Base-by-base conservation (phyloP, 2,113 vertebrate genomes). In the Phylloscopus trochiloides region DNA sequence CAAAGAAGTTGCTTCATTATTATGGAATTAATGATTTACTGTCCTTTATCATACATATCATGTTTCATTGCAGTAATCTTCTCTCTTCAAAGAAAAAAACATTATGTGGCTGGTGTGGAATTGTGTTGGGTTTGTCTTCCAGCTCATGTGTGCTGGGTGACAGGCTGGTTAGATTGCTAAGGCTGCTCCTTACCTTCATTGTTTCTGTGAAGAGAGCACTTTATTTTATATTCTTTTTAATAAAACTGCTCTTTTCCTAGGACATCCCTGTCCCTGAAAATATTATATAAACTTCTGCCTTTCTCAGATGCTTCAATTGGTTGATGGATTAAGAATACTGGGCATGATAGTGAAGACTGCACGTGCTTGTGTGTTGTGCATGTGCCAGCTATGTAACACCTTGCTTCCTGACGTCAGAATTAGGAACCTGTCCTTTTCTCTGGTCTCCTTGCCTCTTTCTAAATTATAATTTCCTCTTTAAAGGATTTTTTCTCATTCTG, bases 71-170 rank as follows among this genome's bases (percentile, higher is more conserved):
- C 68, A 67, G 43, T 57, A 59, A 78, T 57, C 3, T 7, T 52
- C 5, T 20, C 36, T 45, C 22, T 88, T 75, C 45, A 77, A 91
- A 88, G 32, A 26, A 61, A 52, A 61, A 61, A 55, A 8, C 7
- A 8, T 68, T 94, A 61, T 72, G 25, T 91, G 31, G 6, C 36
- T 86, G 17, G 4, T 65, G 19, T 94, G 70, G 40, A 68, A 36
- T 36, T 81, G 34, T 1, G 0, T 71, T 94, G 51, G 3, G 9
- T 75, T 82, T 79, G 17, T 78, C 14, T 88, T 65, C 25, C 24
- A 71, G 42, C 50, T 43, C 0, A 0, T 71, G 22, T 0, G 0
- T 42, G n/a, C 34, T 63, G 51, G 45, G 38, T 36, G 32, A 43
- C 9, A 0, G 5, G 8, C 24, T 87, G 26, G 12, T 85, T 85